Conservation (phyloP, 2,113 vertebrate species). For the Eidolon helvum region DNA sequence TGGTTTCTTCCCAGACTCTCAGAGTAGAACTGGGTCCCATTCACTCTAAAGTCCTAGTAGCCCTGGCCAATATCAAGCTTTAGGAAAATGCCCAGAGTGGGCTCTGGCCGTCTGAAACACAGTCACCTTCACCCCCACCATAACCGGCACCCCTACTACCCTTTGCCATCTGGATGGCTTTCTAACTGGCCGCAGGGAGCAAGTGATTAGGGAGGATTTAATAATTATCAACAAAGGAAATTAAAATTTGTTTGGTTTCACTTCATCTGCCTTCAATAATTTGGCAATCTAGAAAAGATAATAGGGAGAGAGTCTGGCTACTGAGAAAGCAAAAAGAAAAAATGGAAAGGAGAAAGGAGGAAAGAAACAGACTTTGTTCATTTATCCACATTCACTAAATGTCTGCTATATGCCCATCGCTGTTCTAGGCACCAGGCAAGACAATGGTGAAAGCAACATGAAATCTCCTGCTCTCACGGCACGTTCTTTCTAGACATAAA, state of each 20-base stretch:
- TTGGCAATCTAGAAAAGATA: conserved; percentile 75
- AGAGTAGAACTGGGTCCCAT: background rate
- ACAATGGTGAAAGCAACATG: too few species aligned
- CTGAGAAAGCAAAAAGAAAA: background rate
- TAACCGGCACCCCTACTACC: background rate
- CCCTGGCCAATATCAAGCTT: background rate
- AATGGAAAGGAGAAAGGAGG: background rate
- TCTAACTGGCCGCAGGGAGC: conserved; percentile 31
- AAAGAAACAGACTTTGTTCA: background rate
- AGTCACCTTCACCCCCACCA: background rate
- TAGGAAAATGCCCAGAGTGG: background rate
- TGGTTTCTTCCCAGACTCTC: background rate
- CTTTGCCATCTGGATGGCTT: conserved; percentile 51
- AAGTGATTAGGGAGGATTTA: conserved; percentile 72
- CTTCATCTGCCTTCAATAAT: conserved; percentile 68
- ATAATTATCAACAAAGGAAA: conserved; percentile 79
- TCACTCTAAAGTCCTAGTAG: background rate
- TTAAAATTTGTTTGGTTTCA: conserved; percentile 71
- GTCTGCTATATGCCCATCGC: rapidly evolving
- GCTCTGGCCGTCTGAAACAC: background rate
- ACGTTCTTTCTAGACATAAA: background rate
- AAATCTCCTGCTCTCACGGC: rapidly evolving
- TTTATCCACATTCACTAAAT: background rate
- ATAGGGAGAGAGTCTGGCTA: conserved; percentile 68
- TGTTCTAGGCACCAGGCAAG: background rate